These are phyloP conservation scores for Fistularia tabacaria DNA, from an alignment of 2,797 vertebrate species.

Conservation along the genomic window DNA sequence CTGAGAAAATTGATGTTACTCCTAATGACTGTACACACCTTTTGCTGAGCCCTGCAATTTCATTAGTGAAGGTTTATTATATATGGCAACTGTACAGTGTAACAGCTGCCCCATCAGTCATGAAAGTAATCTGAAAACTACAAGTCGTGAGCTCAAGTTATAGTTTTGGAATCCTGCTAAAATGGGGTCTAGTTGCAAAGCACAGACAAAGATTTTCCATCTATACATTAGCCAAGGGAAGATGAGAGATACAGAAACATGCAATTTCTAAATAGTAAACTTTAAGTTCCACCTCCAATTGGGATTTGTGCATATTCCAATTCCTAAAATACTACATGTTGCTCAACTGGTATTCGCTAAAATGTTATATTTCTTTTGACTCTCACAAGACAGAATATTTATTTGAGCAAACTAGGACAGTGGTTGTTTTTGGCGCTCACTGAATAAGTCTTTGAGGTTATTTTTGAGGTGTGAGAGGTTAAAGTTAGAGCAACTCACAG, in stretches of 20 bases:
- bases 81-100: constrained; percentile 20
- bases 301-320: constrained; percentile 21
- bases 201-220: constrained; percentile 8
- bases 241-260: constrained; percentile 1
- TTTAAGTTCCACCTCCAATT: constrained; percentile 16
- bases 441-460: constrained; percentile 33
- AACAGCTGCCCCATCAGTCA: constrained; percentile 12
- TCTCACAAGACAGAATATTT: constrained; percentile 33
- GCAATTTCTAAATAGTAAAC: constrained; percentile 13
- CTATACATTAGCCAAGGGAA: constrained; percentile 11
- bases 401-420: constrained; percentile 44
- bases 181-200: constrained; percentile 44
- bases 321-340: constrained; percentile 55
- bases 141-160: constrained; percentile 57
- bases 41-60: constrained; percentile 3
- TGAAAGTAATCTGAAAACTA: constrained; percentile 57
- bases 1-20: constrained; percentile 1
- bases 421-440: constrained; percentile 13
- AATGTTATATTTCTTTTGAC: constrained; percentile 34
- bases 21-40: neutral
- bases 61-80: constrained; percentile 9
- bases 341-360: constrained; percentile 60
- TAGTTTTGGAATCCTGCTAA: constrained; percentile 67
- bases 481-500: constrained; percentile 31
- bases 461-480: constrained; percentile 23